These are phyloP conservation scores for Parnassius smintheus DNA, from an alignment of 2,888 invertebrate species.

Conservation along the genomic window DNA sequence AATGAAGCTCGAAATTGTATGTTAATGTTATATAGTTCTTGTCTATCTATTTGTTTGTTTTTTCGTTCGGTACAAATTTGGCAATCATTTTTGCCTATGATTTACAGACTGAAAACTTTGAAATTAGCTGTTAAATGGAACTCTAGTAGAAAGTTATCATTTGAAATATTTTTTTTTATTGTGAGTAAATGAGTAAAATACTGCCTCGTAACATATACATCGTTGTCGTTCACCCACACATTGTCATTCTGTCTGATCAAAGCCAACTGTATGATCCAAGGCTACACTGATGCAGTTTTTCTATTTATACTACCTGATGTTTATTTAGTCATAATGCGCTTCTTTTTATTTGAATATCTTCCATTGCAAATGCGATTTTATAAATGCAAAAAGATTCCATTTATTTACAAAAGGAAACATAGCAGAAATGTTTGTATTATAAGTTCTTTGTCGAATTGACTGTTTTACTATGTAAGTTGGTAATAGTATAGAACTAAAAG, in stretches of 20 bases:
- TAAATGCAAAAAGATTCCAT: slow-evolving; percentile 20
- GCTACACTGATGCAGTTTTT: slow-evolving; percentile 19
- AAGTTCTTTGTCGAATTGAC: neutral
- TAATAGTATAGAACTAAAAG: too few species aligned
- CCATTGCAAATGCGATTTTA: slow-evolving; percentile 9
- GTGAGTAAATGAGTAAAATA: too few species aligned
- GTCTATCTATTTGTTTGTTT: too few species aligned
- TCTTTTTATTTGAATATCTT: slow-evolving; percentile 12
- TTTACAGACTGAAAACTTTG: too few species aligned
- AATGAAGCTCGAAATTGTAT: too few species aligned
- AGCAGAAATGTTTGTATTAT: neutral
- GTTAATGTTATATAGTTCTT: too few species aligned
- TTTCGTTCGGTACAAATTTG: too few species aligned
- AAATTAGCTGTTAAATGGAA: too few species aligned
- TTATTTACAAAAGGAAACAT: slow-evolving; percentile 8
- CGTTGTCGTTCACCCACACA: slow-evolving; percentile 11
- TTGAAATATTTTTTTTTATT: too few species aligned
- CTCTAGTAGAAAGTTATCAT: too few species aligned
- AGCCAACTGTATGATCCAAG: slow-evolving; percentile 14
- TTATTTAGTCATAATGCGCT: slow-evolving; percentile 19
- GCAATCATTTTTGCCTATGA: too few species aligned
- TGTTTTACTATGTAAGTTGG: too few species aligned
- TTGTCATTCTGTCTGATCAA: slow-evolving; percentile 8
- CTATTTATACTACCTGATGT: slow-evolving; percentile 20
- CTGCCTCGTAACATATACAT: neutral